Evolutionary conservation across 2,797 vertebrate species (phyloP).

Genomic region (Smutsia temminckii): DNA sequence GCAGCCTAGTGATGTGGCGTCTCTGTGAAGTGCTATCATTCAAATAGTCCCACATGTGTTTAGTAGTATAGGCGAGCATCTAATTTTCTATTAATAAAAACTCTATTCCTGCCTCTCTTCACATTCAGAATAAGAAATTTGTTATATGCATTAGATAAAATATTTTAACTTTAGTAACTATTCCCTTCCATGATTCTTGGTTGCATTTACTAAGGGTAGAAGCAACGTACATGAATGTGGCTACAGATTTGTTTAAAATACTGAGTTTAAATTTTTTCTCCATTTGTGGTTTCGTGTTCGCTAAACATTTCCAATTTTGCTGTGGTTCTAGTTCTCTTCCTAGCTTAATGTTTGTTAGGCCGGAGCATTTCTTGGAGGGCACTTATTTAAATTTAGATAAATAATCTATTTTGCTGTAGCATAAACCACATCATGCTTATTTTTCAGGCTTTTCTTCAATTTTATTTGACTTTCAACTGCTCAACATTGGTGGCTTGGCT

Average conservation of each 20-base stretch:
- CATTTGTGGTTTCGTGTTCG: slow-evolving; percentile 7
- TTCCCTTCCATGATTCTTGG: slow-evolving; percentile 1
- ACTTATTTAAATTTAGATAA: slow-evolving; percentile 6
- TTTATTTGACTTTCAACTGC: slow-evolving; percentile 19
- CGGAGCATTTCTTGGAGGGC: background rate
- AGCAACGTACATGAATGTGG: background rate
- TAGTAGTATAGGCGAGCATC: background rate
- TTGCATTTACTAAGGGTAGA: background rate
- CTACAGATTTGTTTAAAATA: background rate
- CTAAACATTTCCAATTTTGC: background rate
- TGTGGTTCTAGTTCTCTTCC: background rate
- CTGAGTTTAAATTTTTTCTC: background rate
- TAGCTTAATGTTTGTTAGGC: background rate
- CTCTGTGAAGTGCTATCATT: background rate
- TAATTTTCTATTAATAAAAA: slow-evolving; percentile 23
- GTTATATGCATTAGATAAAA: background rate
- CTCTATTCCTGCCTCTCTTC: slow-evolving; percentile 1
- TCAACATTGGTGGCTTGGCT: background rate
- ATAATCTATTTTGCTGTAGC: background rate
- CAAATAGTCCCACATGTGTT: background rate
- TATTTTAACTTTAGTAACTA: background rate
- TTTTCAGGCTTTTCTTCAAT: slow-evolving; percentile 9
- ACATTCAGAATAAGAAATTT: background rate
- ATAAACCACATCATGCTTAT: background rate
- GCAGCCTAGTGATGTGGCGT: background rate